Evolutionary conservation across 2,113 vertebrate genomes (phyloP), one percentile per base, ranked within the genome.

Genomic region (Oncorhynchus tshawytscha): DNA sequence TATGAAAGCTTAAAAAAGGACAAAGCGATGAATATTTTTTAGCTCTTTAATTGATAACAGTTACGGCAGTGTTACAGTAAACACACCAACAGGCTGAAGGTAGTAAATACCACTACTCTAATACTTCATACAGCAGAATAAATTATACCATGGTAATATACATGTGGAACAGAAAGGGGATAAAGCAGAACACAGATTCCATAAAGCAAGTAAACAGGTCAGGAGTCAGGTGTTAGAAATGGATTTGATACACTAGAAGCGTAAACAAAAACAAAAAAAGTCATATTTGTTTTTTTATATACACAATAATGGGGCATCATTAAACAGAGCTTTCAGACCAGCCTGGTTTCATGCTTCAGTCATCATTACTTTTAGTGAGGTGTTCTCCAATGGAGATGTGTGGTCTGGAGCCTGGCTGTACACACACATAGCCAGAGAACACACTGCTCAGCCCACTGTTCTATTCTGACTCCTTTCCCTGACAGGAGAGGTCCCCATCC

Each of bases 71-170:
- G 96, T 98, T 97, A 98, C 97, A 98, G 95, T 96, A 95, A 94
- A 96, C 95, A 98, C 95, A 96, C 94, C 95, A 96, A 98, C 96
- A 98, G 96, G 96, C 96, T 95, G 95, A 96, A 96, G 95, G 96
- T 95, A 98, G 96, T 96, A 97, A 97, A 97, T 97, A 97, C 95
- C 95, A 92, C 97, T 98, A 99, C 84, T 95, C 96, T 93, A 97
- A 95, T 95, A 98, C 94, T 96, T 96, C 95, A 96, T 96, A 98
- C 94, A 97, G 96, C 96, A 97, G 96, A 99, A 99, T 99, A 99
- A 99, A 99, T 99, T 99, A 99, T 97, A 96, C 95, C 92, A 95
- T 92, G 95, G 93, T 95, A 96, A 97, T 95, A 95, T 96, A 95
- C 94, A 91, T 91, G 91, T 92, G 83, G 77, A 94, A 91, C 91